These are phyloP conservation scores for Lepas anatifera DNA, from an alignment of 2,888 invertebrate species.

Conservation along the genomic window DNA sequence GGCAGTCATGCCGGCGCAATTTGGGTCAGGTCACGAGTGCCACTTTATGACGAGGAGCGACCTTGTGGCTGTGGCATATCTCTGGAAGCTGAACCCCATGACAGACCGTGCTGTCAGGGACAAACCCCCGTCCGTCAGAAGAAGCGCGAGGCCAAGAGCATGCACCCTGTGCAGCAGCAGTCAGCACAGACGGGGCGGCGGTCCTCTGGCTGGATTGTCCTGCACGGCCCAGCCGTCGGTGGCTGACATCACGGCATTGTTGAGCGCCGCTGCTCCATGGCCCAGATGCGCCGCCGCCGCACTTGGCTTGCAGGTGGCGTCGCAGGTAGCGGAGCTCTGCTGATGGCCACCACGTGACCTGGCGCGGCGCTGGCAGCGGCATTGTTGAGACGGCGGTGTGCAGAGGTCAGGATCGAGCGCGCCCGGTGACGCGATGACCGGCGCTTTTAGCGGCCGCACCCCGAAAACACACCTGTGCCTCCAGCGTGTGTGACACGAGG, in stretches of 20 bases:
- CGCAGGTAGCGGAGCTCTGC: neutral
- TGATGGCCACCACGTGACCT: neutral
- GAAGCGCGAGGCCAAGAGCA: neutral
- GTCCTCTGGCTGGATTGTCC: neutral
- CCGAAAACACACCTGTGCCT: too few relatives aligned
- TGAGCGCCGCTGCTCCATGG: neutral
- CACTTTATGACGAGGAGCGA: too few relatives aligned
- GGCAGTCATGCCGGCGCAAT: too few relatives aligned
- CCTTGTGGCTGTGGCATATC: too few relatives aligned
- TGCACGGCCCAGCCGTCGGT: neutral
- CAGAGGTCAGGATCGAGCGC: neutral
- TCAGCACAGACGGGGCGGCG: neutral
- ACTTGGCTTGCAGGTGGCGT: neutral
- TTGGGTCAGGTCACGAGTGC: too few relatives aligned
- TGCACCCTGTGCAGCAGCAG: neutral
- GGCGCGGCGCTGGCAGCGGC: neutral
- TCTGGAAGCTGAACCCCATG: too few relatives aligned
- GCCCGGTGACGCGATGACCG: too few relatives aligned
- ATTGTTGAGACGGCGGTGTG: neutral
- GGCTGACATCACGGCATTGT: constrained; percentile 6
- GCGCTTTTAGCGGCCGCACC: too few relatives aligned
- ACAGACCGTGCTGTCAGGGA: too few relatives aligned
- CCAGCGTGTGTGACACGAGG: too few relatives aligned
- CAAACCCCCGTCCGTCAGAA: neutral
- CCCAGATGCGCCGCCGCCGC: neutral